Evolutionary conservation across 2,797 vertebrate species (phyloP), one percentile per base, ranked within the genome.

Genomic region (Lates japonicus): DNA sequence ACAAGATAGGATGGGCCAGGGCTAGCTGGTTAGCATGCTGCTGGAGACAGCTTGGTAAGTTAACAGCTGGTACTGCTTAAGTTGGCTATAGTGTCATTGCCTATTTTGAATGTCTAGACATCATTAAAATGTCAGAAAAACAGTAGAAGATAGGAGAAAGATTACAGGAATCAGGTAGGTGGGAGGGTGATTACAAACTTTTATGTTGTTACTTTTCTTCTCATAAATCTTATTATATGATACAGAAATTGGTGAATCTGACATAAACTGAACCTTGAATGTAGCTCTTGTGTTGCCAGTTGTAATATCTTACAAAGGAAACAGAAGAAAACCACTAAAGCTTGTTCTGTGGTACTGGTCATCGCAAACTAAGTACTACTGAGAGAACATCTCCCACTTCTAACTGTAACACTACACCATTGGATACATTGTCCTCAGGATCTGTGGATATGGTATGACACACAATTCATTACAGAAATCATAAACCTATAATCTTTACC

Each of bases 311-410:
- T 67, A 75, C 9, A 75, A 66, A 55, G 39, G 13, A 82, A 89
- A 89, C 9, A 88, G 73, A 19, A 87, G 68, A 69, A 88, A 88
- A 33, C 89, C 86, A 67, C 69, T 80, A 9, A 90, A 90, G 0
- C 82, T 87, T 49, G 86, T 79, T 84, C 82, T 90, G 59, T 76
- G 69, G 44, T 85, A 64, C 0, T 69, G 22, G 54, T 88, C 82
- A 62, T 87, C 78, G 81, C 88, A 89, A 61, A 89, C 57, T 0
- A 29, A 39, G 0, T 0, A 64, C 3, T 3, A 89, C 7, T 6
- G 60, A 66, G 33, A 92, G 74, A 61, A 72, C 48, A 73, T 84
- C 83, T 57, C 76, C 70, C 52, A 54, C 65, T 19, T 87, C 59
- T 37, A 89, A 55, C n/a, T 86, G 51, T 65, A 90, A 25, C 25